phyloP scores from a whole-genome alignment of 2,113 vertebrate genomes.

The Rhodinocichla rosea region DNA sequence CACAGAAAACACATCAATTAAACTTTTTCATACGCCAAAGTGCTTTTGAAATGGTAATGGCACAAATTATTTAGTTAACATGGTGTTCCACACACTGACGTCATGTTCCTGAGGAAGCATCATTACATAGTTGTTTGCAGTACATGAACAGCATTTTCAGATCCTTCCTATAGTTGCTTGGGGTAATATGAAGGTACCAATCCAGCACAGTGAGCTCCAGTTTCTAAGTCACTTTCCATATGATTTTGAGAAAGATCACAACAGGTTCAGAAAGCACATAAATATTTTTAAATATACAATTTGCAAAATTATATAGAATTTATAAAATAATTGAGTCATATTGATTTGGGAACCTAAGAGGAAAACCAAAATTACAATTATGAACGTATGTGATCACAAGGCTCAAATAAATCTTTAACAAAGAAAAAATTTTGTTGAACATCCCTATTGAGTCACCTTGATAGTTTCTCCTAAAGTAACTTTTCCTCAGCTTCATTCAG shows the following conservation, averaged over 20 bases:
- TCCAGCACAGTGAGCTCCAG: background rate
- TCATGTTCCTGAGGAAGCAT: background rate
- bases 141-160: background rate
- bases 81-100: background rate
- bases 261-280: background rate
- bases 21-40: background rate
- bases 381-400: background rate
- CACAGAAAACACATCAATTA: background rate
- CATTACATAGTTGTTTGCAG: too few species aligned
- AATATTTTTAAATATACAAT: background rate
- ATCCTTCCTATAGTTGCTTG: background rate
- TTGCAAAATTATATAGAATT: background rate
- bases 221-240: background rate
- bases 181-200: background rate
- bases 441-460: background rate
- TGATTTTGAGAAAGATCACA: background rate
- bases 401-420: background rate
- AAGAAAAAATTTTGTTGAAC: background rate
- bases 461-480: background rate
- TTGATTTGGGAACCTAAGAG: background rate
- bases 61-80: background rate
- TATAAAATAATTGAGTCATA: background rate
- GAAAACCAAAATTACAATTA: background rate
- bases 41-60: background rate
- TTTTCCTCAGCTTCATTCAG: background rate